phyloP scores from a whole-genome alignment of 2,888 invertebrate genomes.

The Pyrocoelia pectoralis region DNA sequence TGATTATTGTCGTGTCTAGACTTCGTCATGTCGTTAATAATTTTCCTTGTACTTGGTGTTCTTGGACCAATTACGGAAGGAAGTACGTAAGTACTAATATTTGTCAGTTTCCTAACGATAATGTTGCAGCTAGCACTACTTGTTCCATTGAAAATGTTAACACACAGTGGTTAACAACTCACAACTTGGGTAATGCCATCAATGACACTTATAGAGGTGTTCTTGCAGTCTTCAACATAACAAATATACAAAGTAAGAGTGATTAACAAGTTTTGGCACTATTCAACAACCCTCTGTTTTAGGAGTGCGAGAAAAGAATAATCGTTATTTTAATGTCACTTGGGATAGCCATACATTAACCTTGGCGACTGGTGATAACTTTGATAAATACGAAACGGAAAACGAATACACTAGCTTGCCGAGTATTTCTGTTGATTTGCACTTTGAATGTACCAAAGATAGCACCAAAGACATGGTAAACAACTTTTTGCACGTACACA shows the following conservation, averaged over 20 bases:
- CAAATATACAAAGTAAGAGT: conserved; percentile 13
- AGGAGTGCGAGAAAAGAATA: conserved; percentile 11
- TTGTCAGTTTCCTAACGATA: no score
- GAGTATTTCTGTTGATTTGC: background rate
- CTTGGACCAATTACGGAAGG: no score
- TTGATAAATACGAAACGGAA: conserved; percentile 16
- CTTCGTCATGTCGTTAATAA: no score
- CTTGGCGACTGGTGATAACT: conserved; percentile 13
- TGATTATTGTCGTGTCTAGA: no score
- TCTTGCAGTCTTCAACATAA: conserved; percentile 10
- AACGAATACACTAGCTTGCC: background rate
- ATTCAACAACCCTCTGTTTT: background rate
- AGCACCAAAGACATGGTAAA: conserved; percentile 7
- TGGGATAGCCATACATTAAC: conserved; percentile 9
- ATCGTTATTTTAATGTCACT: conserved; percentile 16
- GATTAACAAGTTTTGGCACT: background rate
- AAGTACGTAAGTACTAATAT: no score
- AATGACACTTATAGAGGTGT: conserved; percentile 14
- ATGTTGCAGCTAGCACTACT: background rate
- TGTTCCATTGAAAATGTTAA: background rate
- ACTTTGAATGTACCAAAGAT: conserved; percentile 10
- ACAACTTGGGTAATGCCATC: background rate
- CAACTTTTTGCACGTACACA: no score
- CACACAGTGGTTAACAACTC: background rate
- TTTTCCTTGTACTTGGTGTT: no score